phyloP scores from a whole-genome alignment of 2,888 invertebrate genomes.

The Brachynemurus nebulosus region DNA sequence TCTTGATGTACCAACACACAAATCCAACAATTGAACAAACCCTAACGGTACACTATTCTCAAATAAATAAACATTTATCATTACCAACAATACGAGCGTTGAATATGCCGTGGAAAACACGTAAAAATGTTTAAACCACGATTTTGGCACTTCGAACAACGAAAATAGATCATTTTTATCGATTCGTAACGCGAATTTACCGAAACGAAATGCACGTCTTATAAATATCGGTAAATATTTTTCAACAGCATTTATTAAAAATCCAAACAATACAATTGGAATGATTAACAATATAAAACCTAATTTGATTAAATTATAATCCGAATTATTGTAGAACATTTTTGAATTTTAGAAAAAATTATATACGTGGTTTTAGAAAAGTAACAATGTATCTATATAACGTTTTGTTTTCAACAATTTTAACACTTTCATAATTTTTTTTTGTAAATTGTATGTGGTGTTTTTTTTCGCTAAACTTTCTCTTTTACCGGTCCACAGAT shows the following conservation, averaged over 20 bases:
- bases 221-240: conserved; percentile 49
- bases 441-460: too few relatives aligned
- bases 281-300: conserved; percentile 22
- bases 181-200: conserved; percentile 51
- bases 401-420: too few relatives aligned
- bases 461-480: too few relatives aligned
- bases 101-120: conserved; percentile 48
- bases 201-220: conserved; percentile 53
- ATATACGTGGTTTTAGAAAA: too few relatives aligned
- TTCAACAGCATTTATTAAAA: conserved; percentile 50
- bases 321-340: too few relatives aligned
- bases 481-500: too few relatives aligned
- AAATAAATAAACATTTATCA: conserved; percentile 36
- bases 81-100: conserved; percentile 33
- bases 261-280: conserved; percentile 37
- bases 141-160: conserved; percentile 55
- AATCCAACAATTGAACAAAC: conserved; percentile 35
- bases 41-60: conserved; percentile 35
- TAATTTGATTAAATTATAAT: conserved; percentile 24
- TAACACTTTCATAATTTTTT: too few relatives aligned
- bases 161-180: conserved; percentile 28
- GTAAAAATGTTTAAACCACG: conserved; percentile 73
- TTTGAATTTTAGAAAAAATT: too few relatives aligned
- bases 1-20: conserved; percentile 30
- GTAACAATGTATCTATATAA: too few relatives aligned